Base-by-base conservation (phyloP, 2,888 invertebrate genomes). In the Cylindroiulus punctatus region DNA sequence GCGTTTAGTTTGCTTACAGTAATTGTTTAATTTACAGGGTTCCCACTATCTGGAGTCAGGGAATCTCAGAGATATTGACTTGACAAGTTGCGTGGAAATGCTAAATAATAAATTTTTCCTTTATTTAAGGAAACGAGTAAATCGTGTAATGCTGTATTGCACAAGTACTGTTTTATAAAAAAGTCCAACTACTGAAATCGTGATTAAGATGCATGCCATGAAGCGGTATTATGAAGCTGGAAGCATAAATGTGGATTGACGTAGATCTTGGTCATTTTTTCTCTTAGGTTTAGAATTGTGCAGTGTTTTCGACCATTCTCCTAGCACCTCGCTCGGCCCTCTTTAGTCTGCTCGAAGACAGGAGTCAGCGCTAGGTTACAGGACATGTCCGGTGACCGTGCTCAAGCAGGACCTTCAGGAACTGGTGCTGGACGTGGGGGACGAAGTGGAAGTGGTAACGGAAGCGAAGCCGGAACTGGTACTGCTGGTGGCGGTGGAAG, bases 341-440 rank as follows among this genome's bases (percentile, higher is more conserved):
- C 57, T 57, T 52, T 22, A n/a, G 8, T 57, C 57, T 57, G 57
- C 57, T 10, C 57, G 57, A 57, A 57, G 57, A 57, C 57, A 57
- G 22, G 19, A 57, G 57, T 57, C 57, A 57, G 57, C 57, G 57
- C 22, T 57, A 57, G 57, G 57, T 57, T 57, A 57, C 57, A 57
- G 42, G 81, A 52, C 40, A 88, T 88, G 88, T 88, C 88, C 47
- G 86, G 87, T 85, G 88, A 88, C 82, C 88, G 88, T 84, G 88
- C 88, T 84, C 88, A 88, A 83, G 88, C 88, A 22, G 88, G 88
- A 44, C 88, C 88, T 81, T 88, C 88, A 44, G 86, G 87, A 82
- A 47, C 85, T 22, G 57, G 87, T 44, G 81, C 86, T 82, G 81
- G 87, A 65, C 30, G 86, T 32, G 86, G 86, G 22, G 52, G 84